phyloP scores from a whole-genome alignment of 2,797 vertebrate species.

The Rhynchonycteris naso region DNA sequence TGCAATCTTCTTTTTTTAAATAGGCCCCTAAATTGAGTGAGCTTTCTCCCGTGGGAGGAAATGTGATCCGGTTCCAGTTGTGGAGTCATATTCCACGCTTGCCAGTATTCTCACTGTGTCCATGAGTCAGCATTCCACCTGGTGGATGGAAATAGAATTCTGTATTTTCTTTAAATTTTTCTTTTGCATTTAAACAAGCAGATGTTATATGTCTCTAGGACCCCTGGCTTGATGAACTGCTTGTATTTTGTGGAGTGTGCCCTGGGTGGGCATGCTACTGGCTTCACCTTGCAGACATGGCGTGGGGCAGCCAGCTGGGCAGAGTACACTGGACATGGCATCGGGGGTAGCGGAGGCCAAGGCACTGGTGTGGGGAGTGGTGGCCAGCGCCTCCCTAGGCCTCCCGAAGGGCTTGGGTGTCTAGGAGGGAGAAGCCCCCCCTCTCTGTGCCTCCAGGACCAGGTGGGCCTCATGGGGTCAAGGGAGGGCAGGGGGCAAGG shows the following conservation, averaged over 20 bases:
- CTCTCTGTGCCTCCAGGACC: background rate
- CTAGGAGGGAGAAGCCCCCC: background rate
- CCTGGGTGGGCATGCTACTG: background rate
- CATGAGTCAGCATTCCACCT: background rate
- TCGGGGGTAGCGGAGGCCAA: background rate
- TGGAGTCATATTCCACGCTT: background rate
- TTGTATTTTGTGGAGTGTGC: background rate
- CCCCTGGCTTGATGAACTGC: background rate
- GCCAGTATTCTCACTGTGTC: rapidly evolving
- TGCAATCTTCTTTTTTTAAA: background rate
- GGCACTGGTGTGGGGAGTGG: rapidly evolving
- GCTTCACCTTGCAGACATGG: too few species aligned
- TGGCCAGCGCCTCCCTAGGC: background rate
- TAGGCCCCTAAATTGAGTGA: background rate
- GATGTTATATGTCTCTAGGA: background rate
- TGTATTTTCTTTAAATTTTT: background rate
- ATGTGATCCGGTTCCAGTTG: background rate
- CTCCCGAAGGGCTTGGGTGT: background rate
- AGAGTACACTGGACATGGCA: background rate
- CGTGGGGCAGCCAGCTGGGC: too few species aligned
- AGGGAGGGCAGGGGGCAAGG: background rate
- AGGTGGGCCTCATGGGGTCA: background rate
- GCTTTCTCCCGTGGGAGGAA: background rate
- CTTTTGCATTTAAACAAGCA: background rate
- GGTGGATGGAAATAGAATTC: background rate